Conservation (phyloP, 2,113 vertebrate genomes). For the Colossoma macropomum region DNA sequence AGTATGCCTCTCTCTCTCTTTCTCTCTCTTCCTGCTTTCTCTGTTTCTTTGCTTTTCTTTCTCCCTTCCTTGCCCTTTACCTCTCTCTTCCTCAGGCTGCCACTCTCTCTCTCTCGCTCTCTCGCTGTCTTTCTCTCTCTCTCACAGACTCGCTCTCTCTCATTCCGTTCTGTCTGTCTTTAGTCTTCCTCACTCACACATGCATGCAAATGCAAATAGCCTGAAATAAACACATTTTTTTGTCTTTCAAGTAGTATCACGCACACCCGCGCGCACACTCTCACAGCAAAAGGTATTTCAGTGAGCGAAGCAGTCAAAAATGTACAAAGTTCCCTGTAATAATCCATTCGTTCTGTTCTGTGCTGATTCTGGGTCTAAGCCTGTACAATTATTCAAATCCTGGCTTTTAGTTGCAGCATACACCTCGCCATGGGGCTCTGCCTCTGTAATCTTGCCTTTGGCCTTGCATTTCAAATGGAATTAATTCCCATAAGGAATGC, state of each 20-base stretch:
- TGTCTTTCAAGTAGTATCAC: conserved; percentile 39
- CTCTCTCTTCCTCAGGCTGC: background rate
- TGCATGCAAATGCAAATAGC: conserved; percentile 8
- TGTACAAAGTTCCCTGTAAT: conserved; percentile 92
- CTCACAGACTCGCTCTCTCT: no score
- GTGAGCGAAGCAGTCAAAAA: conserved; percentile 94
- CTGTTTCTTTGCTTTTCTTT: no score
- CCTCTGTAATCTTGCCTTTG: conserved; percentile 98
- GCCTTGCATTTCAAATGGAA: conserved; percentile 99
- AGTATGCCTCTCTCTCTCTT: background rate
- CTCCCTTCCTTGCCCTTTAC: no score
- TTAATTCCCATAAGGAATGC: conserved; percentile 99
- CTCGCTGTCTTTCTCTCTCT: background rate
- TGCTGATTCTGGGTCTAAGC: conserved; percentile 96
- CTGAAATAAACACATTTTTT: conserved; percentile 37
- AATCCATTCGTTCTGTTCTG: conserved; percentile 99
- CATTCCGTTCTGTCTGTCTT: background rate
- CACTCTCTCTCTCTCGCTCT: conserved; percentile 9
- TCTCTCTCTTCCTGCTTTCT: no score
- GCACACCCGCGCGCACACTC: conserved; percentile 45
- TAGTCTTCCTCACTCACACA: conserved; percentile 18
- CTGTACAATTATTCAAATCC: conserved; percentile 99
- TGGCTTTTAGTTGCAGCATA: conserved; percentile 98
- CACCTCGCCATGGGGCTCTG: conserved; percentile 96
- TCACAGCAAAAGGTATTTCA: conserved; percentile 77